phyloP scores from a whole-genome alignment of 2,797 vertebrate species.

The Staurois parvus region DNA sequence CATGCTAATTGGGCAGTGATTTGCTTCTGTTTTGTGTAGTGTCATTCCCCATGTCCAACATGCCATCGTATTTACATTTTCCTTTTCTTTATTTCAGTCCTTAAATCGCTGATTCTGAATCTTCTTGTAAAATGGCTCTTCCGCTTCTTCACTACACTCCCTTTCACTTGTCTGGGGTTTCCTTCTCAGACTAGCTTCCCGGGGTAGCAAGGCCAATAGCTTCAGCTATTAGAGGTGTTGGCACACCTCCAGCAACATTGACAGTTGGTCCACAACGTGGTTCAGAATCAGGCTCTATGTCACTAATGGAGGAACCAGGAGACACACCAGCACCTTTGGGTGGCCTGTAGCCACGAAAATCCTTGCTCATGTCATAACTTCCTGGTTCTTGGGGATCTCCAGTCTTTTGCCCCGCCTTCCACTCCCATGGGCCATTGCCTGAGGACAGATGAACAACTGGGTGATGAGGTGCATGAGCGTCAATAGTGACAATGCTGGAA shows the following conservation, averaged over 20 bases:
- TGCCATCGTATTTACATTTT: slow-evolving; percentile 48
- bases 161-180: slow-evolving; percentile 75
- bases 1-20: slow-evolving; percentile 48
- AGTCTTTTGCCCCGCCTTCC: slow-evolving; percentile 78
- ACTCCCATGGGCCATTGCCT: slow-evolving; percentile 85
- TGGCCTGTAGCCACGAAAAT: slow-evolving; percentile 77
- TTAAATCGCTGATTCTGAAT: slow-evolving; percentile 83
- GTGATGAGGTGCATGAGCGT: slow-evolving; percentile 88
- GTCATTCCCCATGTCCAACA: slow-evolving; percentile 20
- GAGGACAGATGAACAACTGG: slow-evolving; percentile 84
- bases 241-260: slow-evolving; percentile 66
- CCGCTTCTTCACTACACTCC: slow-evolving; percentile 76
- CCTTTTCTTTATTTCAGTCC: slow-evolving; percentile 72
- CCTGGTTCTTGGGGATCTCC: slow-evolving; percentile 74
- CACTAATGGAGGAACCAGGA: slow-evolving; percentile 76
- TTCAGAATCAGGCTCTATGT: slow-evolving; percentile 76
- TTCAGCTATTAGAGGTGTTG: slow-evolving; percentile 67
- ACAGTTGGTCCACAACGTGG: slow-evolving; percentile 72
- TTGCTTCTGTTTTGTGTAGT: slow-evolving; percentile 40
- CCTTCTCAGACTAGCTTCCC: slow-evolving; percentile 86
- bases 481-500: slow-evolving; percentile 86
- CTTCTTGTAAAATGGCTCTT: slow-evolving; percentile 89
- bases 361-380: slow-evolving; percentile 80
- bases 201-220: slow-evolving; percentile 74
- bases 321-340: slow-evolving; percentile 75